Percentiles rank a stretch among this genome's conserved stretches.
Evolutionary conservation across 23 tunicate genomes (phyloP).

Genomic region (Botrylloides violaceus): DNA sequence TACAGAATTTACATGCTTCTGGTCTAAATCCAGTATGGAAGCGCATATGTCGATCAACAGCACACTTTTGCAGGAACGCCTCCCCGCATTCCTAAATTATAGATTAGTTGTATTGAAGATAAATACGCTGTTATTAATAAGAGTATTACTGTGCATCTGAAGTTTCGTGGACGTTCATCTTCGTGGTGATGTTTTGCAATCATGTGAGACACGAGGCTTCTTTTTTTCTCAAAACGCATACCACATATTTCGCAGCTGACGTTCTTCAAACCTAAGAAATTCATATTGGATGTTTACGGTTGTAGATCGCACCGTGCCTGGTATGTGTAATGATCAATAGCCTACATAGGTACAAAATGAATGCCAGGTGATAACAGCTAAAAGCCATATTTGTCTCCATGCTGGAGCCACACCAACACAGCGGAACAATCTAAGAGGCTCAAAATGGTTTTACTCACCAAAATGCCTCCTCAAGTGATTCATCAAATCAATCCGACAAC

Average conservation of each 20-base stretch:
- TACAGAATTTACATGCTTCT: slow-evolving; percentile 42
- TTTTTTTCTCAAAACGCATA: slow-evolving; percentile 16
- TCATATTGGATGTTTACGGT: no score
- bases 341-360: no score
- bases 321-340: no score
- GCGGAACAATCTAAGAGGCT: no score
- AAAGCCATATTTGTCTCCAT: no score
- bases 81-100: slow-evolving; percentile 53
- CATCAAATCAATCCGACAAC: slow-evolving; percentile 31
- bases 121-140: no score
- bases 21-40: slow-evolving; percentile 59
- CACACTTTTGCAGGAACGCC: slow-evolving; percentile 44
- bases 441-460: no score
- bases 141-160: slow-evolving; percentile 85
- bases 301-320: no score
- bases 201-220: slow-evolving; percentile 38
- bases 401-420: no score
- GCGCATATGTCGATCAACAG: slow-evolving; percentile 62
- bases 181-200: slow-evolving; percentile 38
- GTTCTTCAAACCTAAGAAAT: slow-evolving; percentile 33
- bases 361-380: no score
- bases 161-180: slow-evolving; percentile 53
- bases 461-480: slow-evolving; percentile 37
- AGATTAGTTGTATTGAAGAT: no score
- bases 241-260: slow-evolving; percentile 33